Conservation (phyloP, 2,113 vertebrate species). For the Nasalis larvatus region DNA sequence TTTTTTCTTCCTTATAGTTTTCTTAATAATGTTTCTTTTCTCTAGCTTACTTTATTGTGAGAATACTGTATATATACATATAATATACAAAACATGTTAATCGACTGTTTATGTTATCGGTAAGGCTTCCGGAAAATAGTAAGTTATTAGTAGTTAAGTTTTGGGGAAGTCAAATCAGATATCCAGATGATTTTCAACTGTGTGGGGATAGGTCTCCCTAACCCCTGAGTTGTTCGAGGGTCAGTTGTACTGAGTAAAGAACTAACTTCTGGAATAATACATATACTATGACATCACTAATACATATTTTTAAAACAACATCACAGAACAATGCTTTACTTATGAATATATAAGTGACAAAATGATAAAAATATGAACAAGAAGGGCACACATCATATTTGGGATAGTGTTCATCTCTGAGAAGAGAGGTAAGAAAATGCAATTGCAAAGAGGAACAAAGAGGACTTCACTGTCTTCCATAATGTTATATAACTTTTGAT, state of each 20-base stretch:
- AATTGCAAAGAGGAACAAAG: background rate
- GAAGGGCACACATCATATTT: background rate
- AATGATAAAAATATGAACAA: background rate
- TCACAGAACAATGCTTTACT: background rate
- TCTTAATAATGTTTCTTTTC: background rate
- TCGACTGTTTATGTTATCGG: background rate
- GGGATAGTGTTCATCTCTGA: background rate
- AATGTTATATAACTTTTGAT: background rate
- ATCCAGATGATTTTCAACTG: background rate
- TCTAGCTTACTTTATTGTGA: background rate
- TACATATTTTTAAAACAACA: conserved; percentile 16
- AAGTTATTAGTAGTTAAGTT: background rate
- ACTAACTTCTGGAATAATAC: background rate
- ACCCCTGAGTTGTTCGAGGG: background rate
- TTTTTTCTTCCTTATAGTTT: background rate
- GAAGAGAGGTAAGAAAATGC: background rate
- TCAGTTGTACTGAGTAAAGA: background rate
- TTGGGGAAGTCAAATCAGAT: background rate
- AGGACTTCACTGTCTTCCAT: background rate
- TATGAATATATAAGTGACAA: conserved; percentile 13
- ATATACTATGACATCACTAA: background rate
- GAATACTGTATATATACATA: background rate
- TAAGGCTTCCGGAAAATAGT: background rate
- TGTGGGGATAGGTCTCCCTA: too few species aligned
- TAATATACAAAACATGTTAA: background rate